Evolutionary conservation across 2,888 invertebrate species (phyloP), one percentile per base, ranked within the genome.

Genomic region (Galerucella calmariensis): DNA sequence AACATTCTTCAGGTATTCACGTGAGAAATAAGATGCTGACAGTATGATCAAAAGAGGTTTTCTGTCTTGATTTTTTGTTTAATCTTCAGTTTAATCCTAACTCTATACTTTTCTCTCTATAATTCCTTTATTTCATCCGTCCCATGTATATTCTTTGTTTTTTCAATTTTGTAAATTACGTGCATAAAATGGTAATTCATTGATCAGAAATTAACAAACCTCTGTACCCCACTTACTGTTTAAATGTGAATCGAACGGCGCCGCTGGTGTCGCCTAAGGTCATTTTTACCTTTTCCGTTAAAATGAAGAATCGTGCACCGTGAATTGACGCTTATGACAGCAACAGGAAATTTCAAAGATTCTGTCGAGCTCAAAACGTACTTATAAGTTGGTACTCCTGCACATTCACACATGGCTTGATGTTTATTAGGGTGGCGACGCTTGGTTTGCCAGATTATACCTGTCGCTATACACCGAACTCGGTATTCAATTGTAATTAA

Each of bases 301-400:
- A 81, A 81, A 81, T 76, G 77, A 79, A 79, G 78, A 81, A 80
- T 78, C 82, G 81, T 80, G 80, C 81, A 83, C 79, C 84, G 83
- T 84, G 84, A 84, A 85, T 84, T 83, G 83, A 84, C 83, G 83
- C 82, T 84, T 85, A 84, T 85, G 85, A 85, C 84, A 84, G 84
- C 81, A 82, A 84, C 85, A 85, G 85, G 85, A 85, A 84, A 84
- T 83, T 84, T 84, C 85, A 83, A 82, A 83, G 74, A 66, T 71
- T 81, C 81, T 80, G 79, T 79, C 81, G 80, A 80, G 77, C 76
- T 62, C 69, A 41, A 53, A 70, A 70, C 56, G 69, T 68, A 75
- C 61, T 61, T 75, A 72, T 74, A 74, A 77, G 69, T 74, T 81
- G 82, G 82, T 82, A 81, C 79, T 83, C 82, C 82, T 82, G 79